Base-by-base conservation (phyloP, 2,797 vertebrate species). In the Pelobates cultripes region DNA sequence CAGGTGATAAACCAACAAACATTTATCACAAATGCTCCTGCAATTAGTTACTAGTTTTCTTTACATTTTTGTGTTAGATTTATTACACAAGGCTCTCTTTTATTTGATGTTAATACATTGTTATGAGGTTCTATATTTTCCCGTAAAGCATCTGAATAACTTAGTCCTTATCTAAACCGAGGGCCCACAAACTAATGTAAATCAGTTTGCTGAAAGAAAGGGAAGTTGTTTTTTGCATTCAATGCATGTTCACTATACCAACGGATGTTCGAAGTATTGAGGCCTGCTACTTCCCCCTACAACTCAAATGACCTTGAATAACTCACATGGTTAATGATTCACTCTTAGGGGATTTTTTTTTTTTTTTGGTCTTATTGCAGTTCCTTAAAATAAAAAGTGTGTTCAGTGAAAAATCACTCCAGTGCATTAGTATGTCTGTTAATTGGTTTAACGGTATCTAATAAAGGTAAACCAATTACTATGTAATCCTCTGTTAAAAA, bases 241-340 rank as follows among this genome's bases (percentile, higher is more conserved):
- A 57, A 41, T 51, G 47, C 47, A 51, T 51, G 10, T 28, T 79
- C 13, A 14, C 51, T 75, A n/a, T 79, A 44, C 77, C 79, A 77
- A 79, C 67, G 43, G 28, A 44, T 70, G 67, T 28, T 63, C 51
- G 51, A 63, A n/a, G 85, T 28, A 28, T 28, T 81, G 79, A 84
- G 86, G 86, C 85, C 85, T 4, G 5, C 47, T 10, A 2, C 47
- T 51, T 51, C 47, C 47, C 47, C 1, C 79, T 77, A 85, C 89
- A 17, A 67, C 85, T 12, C 71, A 2, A 66, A 4, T 90, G 91
- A 91, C 92, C 92, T 51, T 84, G 86, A 28, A 28, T 28, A 28
- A 85, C 82, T 80, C 53, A 80, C 75, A 66, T 64, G 53, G 72
- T 69, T 79, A 79, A 79, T 84, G 15, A 6, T 51, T 51, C 47